Percentiles rank a stretch among this genome's conserved stretches.
Conservation (phyloP, 2,888 invertebrate species). For the Drosophila vallismaia region DNA sequence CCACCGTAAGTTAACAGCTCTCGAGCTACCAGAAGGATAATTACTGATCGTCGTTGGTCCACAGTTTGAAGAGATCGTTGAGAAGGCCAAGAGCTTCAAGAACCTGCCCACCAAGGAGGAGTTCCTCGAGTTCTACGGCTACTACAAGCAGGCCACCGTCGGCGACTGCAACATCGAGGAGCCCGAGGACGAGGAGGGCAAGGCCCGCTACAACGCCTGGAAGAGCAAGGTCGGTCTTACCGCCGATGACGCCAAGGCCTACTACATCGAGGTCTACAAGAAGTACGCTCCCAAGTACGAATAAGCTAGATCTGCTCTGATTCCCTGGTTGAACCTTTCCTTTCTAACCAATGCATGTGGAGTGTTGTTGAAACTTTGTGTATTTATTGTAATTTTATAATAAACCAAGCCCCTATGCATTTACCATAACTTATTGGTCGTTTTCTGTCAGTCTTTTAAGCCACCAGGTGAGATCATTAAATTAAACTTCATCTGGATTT, state of each 20-base stretch:
- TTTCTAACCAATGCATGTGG: slow-evolving; percentile 15
- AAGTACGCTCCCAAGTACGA: slow-evolving; percentile 85
- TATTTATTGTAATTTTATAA: slow-evolving; percentile 67
- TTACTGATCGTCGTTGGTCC: background rate
- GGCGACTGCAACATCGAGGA: slow-evolving; percentile 93
- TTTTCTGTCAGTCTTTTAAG: background rate
- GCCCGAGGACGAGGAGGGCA: slow-evolving; percentile 95
- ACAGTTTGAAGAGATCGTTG: slow-evolving; percentile 90
- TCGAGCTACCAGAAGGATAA: background rate
- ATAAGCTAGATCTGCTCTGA: slow-evolving; percentile 44
- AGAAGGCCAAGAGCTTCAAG: slow-evolving; percentile 89
- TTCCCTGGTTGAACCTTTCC: background rate
- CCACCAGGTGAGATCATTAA: background rate
- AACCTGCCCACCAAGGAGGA: slow-evolving; percentile 90
- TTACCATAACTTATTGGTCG: slow-evolving; percentile 12
- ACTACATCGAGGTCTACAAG: slow-evolving; percentile 90
- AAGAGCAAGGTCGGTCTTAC: slow-evolving; percentile 90
- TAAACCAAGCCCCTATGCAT: slow-evolving; percentile 48
- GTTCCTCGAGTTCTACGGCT: slow-evolving; percentile 91
- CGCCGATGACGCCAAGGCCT: slow-evolving; percentile 91
- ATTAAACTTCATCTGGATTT: background rate
- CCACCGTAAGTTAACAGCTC: slow-evolving; percentile 66
- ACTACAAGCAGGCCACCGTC: slow-evolving; percentile 92
- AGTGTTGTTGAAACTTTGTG: slow-evolving; percentile 44
- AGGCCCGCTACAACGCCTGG: slow-evolving; percentile 98